Evolutionary conservation across 2,888 invertebrate species (phyloP).

Genomic region (Drosophila robusta): DNA sequence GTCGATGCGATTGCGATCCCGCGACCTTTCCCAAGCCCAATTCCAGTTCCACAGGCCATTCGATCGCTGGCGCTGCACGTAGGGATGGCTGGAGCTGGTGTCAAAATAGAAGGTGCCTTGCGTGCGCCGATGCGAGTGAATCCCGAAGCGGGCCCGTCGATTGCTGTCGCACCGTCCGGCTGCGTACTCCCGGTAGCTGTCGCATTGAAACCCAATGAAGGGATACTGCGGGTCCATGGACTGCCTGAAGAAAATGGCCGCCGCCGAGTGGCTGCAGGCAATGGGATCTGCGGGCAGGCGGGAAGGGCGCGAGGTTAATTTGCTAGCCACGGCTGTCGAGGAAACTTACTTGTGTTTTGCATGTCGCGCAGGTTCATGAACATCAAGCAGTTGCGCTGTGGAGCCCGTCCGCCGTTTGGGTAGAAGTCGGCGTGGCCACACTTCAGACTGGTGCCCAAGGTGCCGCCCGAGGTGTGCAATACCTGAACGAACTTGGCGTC

Average conservation of each 20-base stretch:
- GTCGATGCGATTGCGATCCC: not conserved
- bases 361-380: slow-evolving; percentile 74
- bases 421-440: slow-evolving; percentile 84
- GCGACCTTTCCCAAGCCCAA: slow-evolving; percentile 8
- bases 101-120: slow-evolving; percentile 81
- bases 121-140: slow-evolving; percentile 76
- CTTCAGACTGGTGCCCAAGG: slow-evolving; percentile 81
- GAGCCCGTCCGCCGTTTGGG: slow-evolving; percentile 83
- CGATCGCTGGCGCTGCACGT: slow-evolving; percentile 55
- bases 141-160: slow-evolving; percentile 81
- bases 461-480: slow-evolving; percentile 83
- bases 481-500: slow-evolving; percentile 84
- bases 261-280: slow-evolving; percentile 83
- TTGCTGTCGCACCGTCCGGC: slow-evolving; percentile 73
- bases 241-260: slow-evolving; percentile 83
- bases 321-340: rapidly evolving
- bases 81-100: slow-evolving; percentile 71
- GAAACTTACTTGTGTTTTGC: slow-evolving; percentile 78
- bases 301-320: slow-evolving; percentile 1
- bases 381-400: slow-evolving; percentile 82
- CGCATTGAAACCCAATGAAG: slow-evolving; percentile 82
- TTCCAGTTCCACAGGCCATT: slow-evolving; percentile 7
- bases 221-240: slow-evolving; percentile 82
- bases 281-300: slow-evolving; percentile 76
- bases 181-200: slow-evolving; percentile 71